These are phyloP conservation scores for Ephydatia muelleri DNA, from an alignment of 37 sponge, comb jelly and placozoan genomes.

Conservation along the genomic window DNA sequence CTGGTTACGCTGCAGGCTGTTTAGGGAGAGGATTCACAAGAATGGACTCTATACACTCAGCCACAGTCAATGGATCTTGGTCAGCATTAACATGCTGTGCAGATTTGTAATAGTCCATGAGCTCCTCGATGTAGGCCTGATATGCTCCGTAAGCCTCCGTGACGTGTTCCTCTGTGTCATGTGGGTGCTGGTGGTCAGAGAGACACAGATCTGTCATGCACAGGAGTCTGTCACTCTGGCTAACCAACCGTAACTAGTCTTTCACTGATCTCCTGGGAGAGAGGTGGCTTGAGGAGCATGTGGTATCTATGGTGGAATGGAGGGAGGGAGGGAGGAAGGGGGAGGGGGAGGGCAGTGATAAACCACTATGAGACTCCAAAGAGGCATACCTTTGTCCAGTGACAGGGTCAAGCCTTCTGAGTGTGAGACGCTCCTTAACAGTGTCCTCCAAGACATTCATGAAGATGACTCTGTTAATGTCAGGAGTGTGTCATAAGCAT, in stretches of 20 bases:
- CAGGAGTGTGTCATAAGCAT: neutral
- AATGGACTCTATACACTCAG: constrained; percentile 80
- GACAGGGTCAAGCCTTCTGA: constrained; percentile 70
- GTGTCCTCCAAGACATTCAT: constrained; percentile 78
- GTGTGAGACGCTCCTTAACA: constrained; percentile 80
- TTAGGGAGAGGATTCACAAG: constrained; percentile 82
- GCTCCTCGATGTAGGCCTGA: constrained; percentile 57
- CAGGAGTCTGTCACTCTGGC: neutral
- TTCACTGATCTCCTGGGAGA: constrained; percentile 62
- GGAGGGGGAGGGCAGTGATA: neutral
- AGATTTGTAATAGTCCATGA: constrained; percentile 57
- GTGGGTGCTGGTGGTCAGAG: constrained; percentile 55
- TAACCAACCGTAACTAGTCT: constrained; percentile 74
- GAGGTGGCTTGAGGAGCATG: constrained; percentile 82
- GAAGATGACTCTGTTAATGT: constrained; percentile 75
- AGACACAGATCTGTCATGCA: neutral
- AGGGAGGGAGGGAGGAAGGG: neutral
- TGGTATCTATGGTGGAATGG: constrained; percentile 56
- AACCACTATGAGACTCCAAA: neutral
- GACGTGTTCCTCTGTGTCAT: constrained; percentile 59
- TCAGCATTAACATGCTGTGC: constrained; percentile 85
- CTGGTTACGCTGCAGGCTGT: neutral
- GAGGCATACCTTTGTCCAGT: constrained; percentile 65
- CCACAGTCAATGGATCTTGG: constrained; percentile 92
- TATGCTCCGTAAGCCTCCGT: constrained; percentile 41